Evolutionary conservation across 2,888 invertebrate genomes (phyloP), one percentile per base, ranked within the genome.

Genomic region (Phragmatobia fuliginosa): DNA sequence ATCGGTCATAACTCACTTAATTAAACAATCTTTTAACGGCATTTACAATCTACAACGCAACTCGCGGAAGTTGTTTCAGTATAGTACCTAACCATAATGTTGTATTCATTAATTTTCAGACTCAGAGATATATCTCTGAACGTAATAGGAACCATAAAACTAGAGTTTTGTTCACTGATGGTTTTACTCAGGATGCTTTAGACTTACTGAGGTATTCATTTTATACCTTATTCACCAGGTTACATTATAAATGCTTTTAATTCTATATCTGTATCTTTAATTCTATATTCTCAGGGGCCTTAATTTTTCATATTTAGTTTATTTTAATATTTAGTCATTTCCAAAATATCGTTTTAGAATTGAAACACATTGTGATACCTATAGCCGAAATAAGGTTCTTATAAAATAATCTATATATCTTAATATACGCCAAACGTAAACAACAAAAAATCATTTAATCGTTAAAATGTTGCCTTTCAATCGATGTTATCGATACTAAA

Each of bases 51-150:
- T 73, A 80, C 74, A 81, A 75, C 80, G 84, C 81, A 82, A 81
- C 67, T 74, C 71, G 66, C 85, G 88, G 88, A 88, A 88, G 87
- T 84, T 79, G 81, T 86, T 85, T 82, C 72, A 78, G 80, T 85
- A 86, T 18, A 41, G 41, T 41, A 41, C 41, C 41, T 41, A 41
- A 87, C 87, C 86, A 28, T 56, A 25, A 28, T 56, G 25, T 49
- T 49, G 2, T 49, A 52, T 52, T 28, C 11, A 1, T 56, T 56
- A 2, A n/a, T 49, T 56, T 56, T 56, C 25, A 28, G 52, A 56
- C 52, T 56, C n/a, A 49, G 25, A 49, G n/a, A 49, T 49, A 25
- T 18, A 45, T 45, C 6, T 21, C 7, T 45, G 21, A 45, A 45
- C 21, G 21, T 21, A 21, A 21, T 45, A 45, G 1, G 21, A 6